Conservation (phyloP, 2,797 vertebrate species). For the Sebastes diploproa region DNA sequence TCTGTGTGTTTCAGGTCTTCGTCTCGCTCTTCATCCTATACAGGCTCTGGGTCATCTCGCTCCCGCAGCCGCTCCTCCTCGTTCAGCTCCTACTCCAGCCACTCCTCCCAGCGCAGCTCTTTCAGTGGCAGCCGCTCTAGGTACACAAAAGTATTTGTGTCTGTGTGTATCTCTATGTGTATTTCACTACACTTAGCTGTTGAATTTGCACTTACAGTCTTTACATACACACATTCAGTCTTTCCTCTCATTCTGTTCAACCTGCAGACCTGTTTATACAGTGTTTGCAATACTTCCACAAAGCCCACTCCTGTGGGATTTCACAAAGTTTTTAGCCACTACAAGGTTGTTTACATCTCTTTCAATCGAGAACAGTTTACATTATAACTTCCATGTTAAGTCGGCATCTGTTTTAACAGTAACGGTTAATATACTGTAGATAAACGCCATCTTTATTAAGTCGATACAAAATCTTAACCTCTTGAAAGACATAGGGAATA, state of each 20-base stretch:
- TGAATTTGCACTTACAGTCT: not conserved
- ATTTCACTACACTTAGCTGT: not conserved
- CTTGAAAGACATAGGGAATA: not conserved
- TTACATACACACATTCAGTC: not conserved
- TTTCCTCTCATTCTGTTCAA: not conserved
- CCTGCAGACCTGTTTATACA: not conserved
- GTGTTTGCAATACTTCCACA: not conserved
- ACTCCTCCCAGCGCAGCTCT: slow-evolving; percentile 94
- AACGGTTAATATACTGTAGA: not conserved
- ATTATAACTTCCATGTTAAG: too few species aligned
- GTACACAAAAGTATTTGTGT: slow-evolving; percentile 58
- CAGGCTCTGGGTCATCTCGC: slow-evolving; percentile 93
- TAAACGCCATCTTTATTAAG: not conserved
- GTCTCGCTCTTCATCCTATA: slow-evolving; percentile 93
- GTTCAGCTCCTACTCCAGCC: slow-evolving; percentile 96
- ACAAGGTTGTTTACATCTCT: too few species aligned
- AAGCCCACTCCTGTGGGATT: not conserved
- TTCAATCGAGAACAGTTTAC: too few species aligned
- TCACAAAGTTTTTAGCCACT: not conserved
- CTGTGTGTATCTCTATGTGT: not conserved
- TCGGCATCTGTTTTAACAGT: too few species aligned
- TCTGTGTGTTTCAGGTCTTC: slow-evolving; percentile 87
- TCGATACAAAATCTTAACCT: not conserved
- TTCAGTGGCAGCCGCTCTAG: slow-evolving; percentile 96
- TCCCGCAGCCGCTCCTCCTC: slow-evolving; percentile 92